A percentile compares a stretch with the other conserved stretches of the same genome.
Evolutionary conservation across 2,113 vertebrate genomes (phyloP).

Genomic region (Lepus americanus): DNA sequence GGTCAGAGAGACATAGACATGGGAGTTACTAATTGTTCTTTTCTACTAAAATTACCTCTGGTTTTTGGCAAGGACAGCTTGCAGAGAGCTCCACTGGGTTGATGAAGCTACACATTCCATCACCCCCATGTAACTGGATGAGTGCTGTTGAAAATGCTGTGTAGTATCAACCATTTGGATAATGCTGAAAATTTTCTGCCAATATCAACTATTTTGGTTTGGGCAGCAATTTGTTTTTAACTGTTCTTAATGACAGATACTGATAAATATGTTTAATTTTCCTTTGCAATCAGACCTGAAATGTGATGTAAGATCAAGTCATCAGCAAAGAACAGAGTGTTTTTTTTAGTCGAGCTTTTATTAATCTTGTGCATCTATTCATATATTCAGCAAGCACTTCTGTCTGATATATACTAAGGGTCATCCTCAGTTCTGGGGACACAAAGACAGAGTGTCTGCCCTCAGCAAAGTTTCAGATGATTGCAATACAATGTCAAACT

Average conservation of each 20-base stretch:
- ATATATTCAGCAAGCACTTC: slow-evolving; percentile 22
- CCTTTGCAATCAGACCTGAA: slow-evolving; percentile 13
- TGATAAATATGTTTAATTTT: slow-evolving; percentile 35
- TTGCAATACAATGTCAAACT: not conserved
- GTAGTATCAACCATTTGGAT: not conserved
- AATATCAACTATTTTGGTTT: slow-evolving; percentile 16
- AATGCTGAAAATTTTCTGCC: slow-evolving; percentile 13
- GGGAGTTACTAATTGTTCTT: not conserved
- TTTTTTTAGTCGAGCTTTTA: not conserved
- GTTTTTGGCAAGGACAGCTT: not conserved
- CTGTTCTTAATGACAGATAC: not conserved
- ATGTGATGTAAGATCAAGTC: slow-evolving; percentile 6
- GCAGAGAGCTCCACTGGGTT: not conserved
- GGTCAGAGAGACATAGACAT: not conserved
- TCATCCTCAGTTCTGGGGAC: not conserved
- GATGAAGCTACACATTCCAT: not conserved
- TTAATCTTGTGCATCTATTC: slow-evolving; percentile 21
- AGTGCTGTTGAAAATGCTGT: not conserved
- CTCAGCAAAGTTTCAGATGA: not conserved
- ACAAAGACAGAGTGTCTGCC: not conserved
- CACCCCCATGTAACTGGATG: not conserved
- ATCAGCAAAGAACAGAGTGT: not conserved
- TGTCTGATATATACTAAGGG: not conserved
- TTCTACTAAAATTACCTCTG: not conserved
- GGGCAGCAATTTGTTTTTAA: slow-evolving; percentile 37